Evolutionary conservation across 1,140 invertebrate genomes (phyloP).

Genomic region (Neelides sp.): DNA sequence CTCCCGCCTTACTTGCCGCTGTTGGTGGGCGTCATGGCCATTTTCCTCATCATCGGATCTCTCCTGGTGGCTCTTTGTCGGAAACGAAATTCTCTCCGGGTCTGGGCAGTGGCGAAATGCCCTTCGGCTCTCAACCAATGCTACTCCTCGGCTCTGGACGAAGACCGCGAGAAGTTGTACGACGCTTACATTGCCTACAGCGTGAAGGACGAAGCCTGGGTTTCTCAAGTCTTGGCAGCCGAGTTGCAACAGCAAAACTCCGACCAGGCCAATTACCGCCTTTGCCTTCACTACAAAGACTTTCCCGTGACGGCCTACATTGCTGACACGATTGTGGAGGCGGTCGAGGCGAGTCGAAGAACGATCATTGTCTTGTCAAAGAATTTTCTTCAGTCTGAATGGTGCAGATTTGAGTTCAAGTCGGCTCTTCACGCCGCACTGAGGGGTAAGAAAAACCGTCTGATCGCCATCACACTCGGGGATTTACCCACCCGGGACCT

Average conservation of each 20-base stretch:
- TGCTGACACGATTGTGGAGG: constrained; percentile 76
- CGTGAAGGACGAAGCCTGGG: constrained; percentile 75
- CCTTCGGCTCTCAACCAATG: constrained; percentile 26
- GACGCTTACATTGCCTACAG: constrained; percentile 86
- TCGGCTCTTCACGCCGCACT: constrained; percentile 79
- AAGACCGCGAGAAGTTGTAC: constrained; percentile 45
- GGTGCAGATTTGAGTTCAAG: constrained; percentile 86
- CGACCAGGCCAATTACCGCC: constrained; percentile 44
- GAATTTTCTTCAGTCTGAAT: constrained; percentile 86
- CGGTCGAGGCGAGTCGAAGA: constrained; percentile 73
- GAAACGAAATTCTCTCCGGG: constrained; percentile 36
- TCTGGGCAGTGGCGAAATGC: constrained; percentile 35
- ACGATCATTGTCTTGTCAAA: constrained; percentile 82
- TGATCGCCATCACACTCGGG: constrained; percentile 73
- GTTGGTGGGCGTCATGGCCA: constrained; percentile 27
- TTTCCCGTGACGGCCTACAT: constrained; percentile 69
- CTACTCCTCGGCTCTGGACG: constrained; percentile 24
- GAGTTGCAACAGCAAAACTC: constrained; percentile 54
- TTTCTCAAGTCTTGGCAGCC: constrained; percentile 67
- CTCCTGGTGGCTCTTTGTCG: constrained; percentile 34
- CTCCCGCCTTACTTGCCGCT: constrained; percentile 31
- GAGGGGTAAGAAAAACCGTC: constrained; percentile 46
- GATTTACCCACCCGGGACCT: constrained; percentile 71
- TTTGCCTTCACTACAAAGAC: constrained; percentile 75
- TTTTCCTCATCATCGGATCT: constrained; percentile 32